Base-by-base conservation (phyloP, 2,113 vertebrate species). In the Centropus bengalensis region DNA sequence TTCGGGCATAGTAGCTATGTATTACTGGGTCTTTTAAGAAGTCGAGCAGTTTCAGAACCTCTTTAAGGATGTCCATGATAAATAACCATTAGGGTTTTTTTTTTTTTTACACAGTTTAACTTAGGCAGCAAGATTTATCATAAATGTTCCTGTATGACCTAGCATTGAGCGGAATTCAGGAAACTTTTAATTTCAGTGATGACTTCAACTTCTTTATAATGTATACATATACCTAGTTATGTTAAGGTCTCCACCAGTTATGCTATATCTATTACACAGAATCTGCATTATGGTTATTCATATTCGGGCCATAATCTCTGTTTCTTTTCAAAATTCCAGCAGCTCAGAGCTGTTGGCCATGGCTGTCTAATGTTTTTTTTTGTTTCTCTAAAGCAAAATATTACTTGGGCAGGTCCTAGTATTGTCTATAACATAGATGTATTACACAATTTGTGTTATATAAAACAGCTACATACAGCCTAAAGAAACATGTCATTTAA, bases 261-360 rank as follows among this genome's bases (percentile, higher is more conserved):
- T 14, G 22, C 67, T 82, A 47, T 69, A 26, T 52, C 52, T 71
- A 14, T 75, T 85, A 21, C 24, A 70, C 8, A 79, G 40, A 75
- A 86, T 28, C 30, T 74, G 52, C 18, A 44, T 78, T 59, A 47
- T 40, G 33, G 45, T 47, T 88, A 74, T 70, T 77, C 55, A 74
- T 24, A 88, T 93, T 82, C 91, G 60, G 26, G 28, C 9, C 52
- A 90, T 24, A 63, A 44, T 80, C 47, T 84, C 79, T 70, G 56
- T 51, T 95, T 90, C 79, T 90, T 94, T 67, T 86, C 69, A 88
- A 81, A 86, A 75, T 51, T 92, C 56, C 78, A 85, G 3, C 32
- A 91, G 52, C 26, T 86, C 86, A 55, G 64, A 85, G 42, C 7
- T 78, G 26, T 82, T 91, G 44, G 6, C 52, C 47, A 56, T 63